A percentile compares a stretch with the other conserved stretches of the same genome.
Conservation (phyloP, 2,888 invertebrate species). For the Noctua comes region DNA sequence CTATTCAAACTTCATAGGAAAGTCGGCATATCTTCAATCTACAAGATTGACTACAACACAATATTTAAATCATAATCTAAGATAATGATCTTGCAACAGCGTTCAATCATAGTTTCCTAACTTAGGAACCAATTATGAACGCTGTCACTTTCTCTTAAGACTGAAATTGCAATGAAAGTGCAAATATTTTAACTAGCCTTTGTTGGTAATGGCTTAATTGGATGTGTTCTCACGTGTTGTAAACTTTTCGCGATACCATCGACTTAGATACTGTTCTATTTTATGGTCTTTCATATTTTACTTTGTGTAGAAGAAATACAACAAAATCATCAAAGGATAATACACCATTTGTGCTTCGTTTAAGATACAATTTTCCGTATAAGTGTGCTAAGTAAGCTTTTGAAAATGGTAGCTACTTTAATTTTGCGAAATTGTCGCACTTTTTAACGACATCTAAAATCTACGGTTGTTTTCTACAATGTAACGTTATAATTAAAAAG, state of each 20-base stretch:
- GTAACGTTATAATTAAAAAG: constrained; percentile 12
- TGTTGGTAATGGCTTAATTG: constrained; percentile 72
- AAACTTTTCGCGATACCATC: constrained; percentile 67
- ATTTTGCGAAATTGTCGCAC: background rate
- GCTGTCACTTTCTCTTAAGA: constrained; percentile 45
- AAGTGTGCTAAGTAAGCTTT: background rate
- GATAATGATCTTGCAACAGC: constrained; percentile 48
- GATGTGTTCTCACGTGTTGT: constrained; percentile 71
- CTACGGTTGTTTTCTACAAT: constrained; percentile 8
- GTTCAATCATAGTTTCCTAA: constrained; percentile 30
- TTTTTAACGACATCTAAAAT: background rate
- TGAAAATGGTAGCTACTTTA: constrained; percentile 4
- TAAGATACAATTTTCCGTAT: background rate
- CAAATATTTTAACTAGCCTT: constrained; percentile 59
- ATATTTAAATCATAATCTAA: constrained; percentile 55
- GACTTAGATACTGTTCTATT: constrained; percentile 51
- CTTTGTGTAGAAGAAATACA: background rate
- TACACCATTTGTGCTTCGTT: accelerated
- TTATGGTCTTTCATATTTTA: constrained; percentile 41
- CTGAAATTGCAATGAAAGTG: constrained; percentile 49
- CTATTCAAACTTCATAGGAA: constrained; percentile 19
- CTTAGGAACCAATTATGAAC: constrained; percentile 20
- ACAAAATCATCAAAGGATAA: background rate
- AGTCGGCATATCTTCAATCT: constrained; percentile 38
- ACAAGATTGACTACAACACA: constrained; percentile 38